These are phyloP conservation scores for Andrena minutula DNA, from an alignment of 2,888 invertebrate genomes.

Conservation along the genomic window DNA sequence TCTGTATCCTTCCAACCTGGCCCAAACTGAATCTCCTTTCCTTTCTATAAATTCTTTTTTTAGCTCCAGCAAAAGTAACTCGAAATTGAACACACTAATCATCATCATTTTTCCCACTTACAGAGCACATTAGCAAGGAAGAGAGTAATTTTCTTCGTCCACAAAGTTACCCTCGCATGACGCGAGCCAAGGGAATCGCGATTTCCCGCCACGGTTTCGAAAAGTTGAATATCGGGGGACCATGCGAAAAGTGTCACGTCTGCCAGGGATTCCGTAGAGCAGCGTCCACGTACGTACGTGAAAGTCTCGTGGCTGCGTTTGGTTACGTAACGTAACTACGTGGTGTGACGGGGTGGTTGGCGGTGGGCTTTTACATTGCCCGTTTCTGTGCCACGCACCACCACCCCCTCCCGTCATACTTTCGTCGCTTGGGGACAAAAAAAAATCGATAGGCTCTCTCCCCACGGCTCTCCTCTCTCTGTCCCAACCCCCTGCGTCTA, in stretches of 20 bases:
- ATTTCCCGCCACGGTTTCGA: slow-evolving; percentile 34
- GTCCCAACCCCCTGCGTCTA: slow-evolving; percentile 24
- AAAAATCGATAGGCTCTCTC: slow-evolving; percentile 72
- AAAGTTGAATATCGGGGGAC: slow-evolving; percentile 33
- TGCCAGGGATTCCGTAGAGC: slow-evolving; percentile 41
- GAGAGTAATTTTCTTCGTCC: too few relatives aligned
- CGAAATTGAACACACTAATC: too few relatives aligned
- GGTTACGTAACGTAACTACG: slow-evolving; percentile 70
- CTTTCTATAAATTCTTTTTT: too few relatives aligned
- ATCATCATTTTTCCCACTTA: too few relatives aligned
- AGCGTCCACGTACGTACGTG: background rate
- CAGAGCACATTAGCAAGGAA: too few relatives aligned
- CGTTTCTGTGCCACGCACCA: slow-evolving; percentile 73
- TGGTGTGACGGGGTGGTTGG: slow-evolving; percentile 60
- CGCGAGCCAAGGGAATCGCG: slow-evolving; percentile 4
- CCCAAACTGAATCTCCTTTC: too few relatives aligned
- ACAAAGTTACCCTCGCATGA: background rate
- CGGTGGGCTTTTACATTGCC: slow-evolving; percentile 68
- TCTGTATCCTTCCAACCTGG: too few relatives aligned
- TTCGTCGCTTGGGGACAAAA: slow-evolving; percentile 70
- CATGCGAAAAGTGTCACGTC: slow-evolving; percentile 28
- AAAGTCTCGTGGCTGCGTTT: slow-evolving; percentile 56
- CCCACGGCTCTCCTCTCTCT: slow-evolving; percentile 43
- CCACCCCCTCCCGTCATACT: slow-evolving; percentile 42
- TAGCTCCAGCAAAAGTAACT: too few relatives aligned